phyloP scores from a whole-genome alignment of 2,797 vertebrate species.

The Liparis tanakae region DNA sequence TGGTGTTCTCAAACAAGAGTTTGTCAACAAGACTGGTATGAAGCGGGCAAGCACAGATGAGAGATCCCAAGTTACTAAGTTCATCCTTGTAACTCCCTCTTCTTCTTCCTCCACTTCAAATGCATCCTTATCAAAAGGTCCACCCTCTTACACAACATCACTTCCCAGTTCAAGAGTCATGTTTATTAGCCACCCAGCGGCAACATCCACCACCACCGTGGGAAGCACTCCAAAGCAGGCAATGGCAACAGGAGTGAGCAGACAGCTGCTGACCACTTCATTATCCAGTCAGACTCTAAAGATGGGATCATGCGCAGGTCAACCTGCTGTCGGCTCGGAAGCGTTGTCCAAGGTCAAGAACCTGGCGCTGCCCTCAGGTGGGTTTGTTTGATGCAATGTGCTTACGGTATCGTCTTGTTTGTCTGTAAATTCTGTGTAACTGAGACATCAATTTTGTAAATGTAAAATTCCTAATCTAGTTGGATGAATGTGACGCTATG shows the following conservation, averaged over 20 bases:
- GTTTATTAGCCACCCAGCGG: conserved; percentile 74
- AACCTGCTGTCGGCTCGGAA: conserved; percentile 80
- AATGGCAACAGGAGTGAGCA: conserved; percentile 39
- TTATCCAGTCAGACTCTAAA: conserved; percentile 87
- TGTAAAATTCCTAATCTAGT: background rate
- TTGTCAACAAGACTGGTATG: conserved; percentile 54
- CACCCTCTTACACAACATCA: conserved; percentile 69
- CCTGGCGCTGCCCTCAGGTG: conserved; percentile 79
- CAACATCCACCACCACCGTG: conserved; percentile 61
- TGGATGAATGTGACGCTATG: background rate
- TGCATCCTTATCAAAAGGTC: conserved; percentile 73
- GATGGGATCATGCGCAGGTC: conserved; percentile 85
- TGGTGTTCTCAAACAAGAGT: conserved; percentile 64
- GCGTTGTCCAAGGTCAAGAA: conserved; percentile 76
- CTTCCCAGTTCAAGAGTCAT: conserved; percentile 84
- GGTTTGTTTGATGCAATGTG: conserved; percentile 25
- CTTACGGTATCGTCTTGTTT: background rate
- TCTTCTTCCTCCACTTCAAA: conserved; percentile 74
- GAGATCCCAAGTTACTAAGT: conserved; percentile 84
- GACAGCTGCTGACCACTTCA: conserved; percentile 69
- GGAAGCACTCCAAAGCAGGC: conserved; percentile 80
- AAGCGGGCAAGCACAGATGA: conserved; percentile 75
- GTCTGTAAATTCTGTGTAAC: background rate
- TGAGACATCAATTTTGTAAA: background rate
- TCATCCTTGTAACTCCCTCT: conserved; percentile 86